phyloP scores from a whole-genome alignment of 2,113 vertebrate genomes.

The Ailurus styani region DNA sequence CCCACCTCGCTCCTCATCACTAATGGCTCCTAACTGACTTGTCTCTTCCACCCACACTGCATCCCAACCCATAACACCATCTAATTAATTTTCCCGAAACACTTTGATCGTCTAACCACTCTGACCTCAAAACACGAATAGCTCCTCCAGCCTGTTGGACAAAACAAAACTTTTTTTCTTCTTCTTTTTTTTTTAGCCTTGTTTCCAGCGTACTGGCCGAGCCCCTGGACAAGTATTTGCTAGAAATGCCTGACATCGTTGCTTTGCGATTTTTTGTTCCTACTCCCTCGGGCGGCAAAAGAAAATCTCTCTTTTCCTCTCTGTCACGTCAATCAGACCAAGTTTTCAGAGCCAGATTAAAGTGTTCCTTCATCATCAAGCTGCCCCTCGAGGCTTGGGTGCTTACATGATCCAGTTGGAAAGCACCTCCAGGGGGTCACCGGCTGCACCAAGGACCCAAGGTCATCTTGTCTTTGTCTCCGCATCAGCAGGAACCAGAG shows the following conservation, averaged over 20 bases:
- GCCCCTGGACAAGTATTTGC: background rate
- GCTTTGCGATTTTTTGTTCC: background rate
- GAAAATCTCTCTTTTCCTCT: background rate
- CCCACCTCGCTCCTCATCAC: background rate
- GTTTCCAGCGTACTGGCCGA: background rate
- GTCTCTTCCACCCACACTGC: background rate
- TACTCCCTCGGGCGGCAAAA: background rate
- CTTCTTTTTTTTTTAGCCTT: background rate
- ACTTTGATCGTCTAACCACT: conserved; percentile 40
- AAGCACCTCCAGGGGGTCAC: background rate
- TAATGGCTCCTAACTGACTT: background rate
- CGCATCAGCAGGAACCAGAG: background rate
- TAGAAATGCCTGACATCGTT: background rate
- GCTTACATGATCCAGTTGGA: background rate
- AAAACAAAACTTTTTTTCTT: background rate
- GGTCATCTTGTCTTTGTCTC: too few species aligned
- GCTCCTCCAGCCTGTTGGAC: background rate
- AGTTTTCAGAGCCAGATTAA: background rate
- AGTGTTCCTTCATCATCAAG: background rate
- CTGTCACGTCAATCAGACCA: background rate
- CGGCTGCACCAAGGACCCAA: background rate
- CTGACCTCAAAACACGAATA: background rate
- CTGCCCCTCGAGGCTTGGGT: background rate
- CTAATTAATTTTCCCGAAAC: conserved; percentile 40
- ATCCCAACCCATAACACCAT: conserved; percentile 11